Percentiles rank a stretch among this genome's conserved stretches.
Evolutionary conservation across 2,113 vertebrate genomes (phyloP).

Genomic region (Limnothrissa miodon): DNA sequence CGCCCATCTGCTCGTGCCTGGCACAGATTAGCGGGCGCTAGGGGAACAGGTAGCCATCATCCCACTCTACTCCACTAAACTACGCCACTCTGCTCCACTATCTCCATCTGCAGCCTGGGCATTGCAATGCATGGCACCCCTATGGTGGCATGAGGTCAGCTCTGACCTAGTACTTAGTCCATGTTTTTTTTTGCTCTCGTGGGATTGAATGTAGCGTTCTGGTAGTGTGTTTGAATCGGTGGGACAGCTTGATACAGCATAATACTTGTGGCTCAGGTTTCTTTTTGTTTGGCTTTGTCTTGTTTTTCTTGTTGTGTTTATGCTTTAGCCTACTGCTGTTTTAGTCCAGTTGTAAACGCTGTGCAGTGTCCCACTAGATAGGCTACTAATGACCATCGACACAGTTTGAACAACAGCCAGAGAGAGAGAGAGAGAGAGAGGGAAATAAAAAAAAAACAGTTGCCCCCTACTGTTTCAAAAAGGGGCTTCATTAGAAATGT

Average conservation of each 20-base stretch:
- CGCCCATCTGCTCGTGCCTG: constrained; percentile 10
- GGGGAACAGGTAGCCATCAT: constrained; percentile 11
- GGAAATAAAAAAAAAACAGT: no score
- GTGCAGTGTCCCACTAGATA: no score
- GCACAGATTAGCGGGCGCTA: not conserved
- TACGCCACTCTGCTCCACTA: no score
- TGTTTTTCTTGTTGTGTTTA: not conserved
- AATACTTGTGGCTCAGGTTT: no score
- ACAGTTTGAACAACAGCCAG: no score
- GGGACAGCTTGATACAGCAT: no score
- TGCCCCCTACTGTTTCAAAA: no score
- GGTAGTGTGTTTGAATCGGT: not conserved
- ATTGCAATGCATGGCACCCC: not conserved
- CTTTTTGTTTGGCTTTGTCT: no score
- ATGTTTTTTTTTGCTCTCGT: not conserved
- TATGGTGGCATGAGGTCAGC: not conserved
- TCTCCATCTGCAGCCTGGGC: not conserved
- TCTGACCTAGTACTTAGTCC: not conserved
- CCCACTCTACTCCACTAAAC: not conserved
- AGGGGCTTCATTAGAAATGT: no score
- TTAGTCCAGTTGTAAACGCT: no score
- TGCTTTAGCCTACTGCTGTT: not conserved
- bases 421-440: no score
- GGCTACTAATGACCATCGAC: no score
- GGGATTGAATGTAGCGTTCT: not conserved